phyloP scores from a whole-genome alignment of 2,888 invertebrate species.

The Synanthedon vespiformis region DNA sequence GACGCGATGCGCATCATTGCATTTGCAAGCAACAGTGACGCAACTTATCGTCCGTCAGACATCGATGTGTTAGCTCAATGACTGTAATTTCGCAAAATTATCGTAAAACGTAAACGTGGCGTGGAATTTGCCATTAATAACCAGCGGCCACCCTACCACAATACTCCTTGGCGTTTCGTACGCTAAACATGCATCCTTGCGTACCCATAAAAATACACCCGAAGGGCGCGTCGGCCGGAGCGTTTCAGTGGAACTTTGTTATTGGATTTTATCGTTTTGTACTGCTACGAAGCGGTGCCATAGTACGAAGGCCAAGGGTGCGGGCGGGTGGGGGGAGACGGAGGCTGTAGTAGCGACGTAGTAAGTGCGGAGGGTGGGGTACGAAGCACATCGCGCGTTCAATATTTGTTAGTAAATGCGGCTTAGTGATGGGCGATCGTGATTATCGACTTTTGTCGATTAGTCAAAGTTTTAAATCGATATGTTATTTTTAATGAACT shows the following conservation, averaged over 20 bases:
- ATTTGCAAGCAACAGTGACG: constrained; percentile 22
- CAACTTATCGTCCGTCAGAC: constrained; percentile 32
- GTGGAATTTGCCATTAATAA: constrained; percentile 29
- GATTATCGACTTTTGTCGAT: constrained; percentile 4
- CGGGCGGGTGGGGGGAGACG: constrained; percentile 24
- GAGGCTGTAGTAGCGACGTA: constrained; percentile 54
- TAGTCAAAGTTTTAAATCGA: no score
- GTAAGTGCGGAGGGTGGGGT: constrained; percentile 30
- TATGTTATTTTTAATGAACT: no score
- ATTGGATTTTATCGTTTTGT: constrained; percentile 6
- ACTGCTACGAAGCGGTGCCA: constrained; percentile 14
- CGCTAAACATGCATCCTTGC: not conserved
- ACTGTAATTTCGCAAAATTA: constrained; percentile 44
- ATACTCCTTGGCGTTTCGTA: constrained; percentile 4
- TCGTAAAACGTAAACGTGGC: constrained; percentile 35
- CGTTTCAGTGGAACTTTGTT: constrained; percentile 8
- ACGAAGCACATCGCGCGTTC: constrained; percentile 27
- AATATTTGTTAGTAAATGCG: constrained; percentile 33
- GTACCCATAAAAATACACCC: not conserved
- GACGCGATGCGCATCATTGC: constrained; percentile 30
- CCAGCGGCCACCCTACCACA: constrained; percentile 18
- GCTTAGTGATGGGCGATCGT: constrained; percentile 12
- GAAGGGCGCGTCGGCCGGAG: constrained; percentile 1
- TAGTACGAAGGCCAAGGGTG: constrained; percentile 25
- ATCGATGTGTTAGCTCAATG: constrained; percentile 27